Evolutionary conservation across 2,888 invertebrate species (phyloP).

Genomic region (Heliconius charithonia): DNA sequence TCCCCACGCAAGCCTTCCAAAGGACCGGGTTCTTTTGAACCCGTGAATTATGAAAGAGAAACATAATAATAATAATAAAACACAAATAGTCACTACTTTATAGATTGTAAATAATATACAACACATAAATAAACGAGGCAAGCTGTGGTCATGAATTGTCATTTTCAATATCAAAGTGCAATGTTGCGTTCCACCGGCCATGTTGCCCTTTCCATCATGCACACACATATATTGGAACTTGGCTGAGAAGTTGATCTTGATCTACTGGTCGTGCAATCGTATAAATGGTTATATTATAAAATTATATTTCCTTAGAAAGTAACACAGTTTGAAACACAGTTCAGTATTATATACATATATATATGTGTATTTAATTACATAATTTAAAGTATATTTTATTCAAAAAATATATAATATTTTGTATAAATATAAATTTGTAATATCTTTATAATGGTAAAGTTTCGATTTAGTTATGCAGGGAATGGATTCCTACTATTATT

Average conservation of each 20-base stretch:
- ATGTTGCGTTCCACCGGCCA: not conserved
- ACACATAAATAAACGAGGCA: not conserved
- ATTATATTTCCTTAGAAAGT: not conserved
- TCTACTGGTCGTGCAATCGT: not conserved
- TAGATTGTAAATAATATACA: too few relatives aligned
- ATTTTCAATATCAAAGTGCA: slow-evolving; percentile 15
- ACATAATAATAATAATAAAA: too few relatives aligned
- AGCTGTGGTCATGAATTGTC: not conserved
- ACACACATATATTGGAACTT: not conserved
- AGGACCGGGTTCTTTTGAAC: too few relatives aligned
- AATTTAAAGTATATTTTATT: too few relatives aligned
- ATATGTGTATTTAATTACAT: too few relatives aligned
- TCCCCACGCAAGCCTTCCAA: too few relatives aligned
- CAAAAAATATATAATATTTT: too few relatives aligned
- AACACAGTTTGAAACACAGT: not conserved
- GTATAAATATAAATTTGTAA: not conserved
- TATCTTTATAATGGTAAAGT: not conserved
- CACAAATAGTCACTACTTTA: too few relatives aligned
- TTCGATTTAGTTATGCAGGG: slow-evolving; percentile 11
- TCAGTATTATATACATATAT: too few relatives aligned
- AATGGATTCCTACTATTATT: not conserved
- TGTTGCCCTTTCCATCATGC: not conserved
- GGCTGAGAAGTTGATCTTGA: slow-evolving; percentile 5
- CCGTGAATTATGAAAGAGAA: too few relatives aligned
- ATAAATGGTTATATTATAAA: not conserved